A percentile compares a stretch with the other conserved stretches of the same genome.
These are phyloP conservation scores for Sinelater perroti DNA, from an alignment of 2,888 invertebrate species.

Conservation along the genomic window DNA sequence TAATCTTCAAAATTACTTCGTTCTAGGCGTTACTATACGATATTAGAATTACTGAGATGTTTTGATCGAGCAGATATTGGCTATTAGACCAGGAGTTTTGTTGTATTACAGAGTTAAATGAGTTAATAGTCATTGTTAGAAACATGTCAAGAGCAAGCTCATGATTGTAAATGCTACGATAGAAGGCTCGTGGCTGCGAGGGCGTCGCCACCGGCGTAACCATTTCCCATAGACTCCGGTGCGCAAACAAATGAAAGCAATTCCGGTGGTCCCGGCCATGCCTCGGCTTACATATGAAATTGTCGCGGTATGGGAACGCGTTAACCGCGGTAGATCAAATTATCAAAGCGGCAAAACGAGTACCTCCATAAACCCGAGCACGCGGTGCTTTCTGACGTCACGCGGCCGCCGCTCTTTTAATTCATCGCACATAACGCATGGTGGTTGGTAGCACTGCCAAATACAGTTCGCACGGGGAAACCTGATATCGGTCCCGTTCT, in stretches of 20 bases:
- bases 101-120: too few species aligned
- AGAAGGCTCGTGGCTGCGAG: conserved; percentile 31
- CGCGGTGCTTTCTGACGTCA: conserved; percentile 45
- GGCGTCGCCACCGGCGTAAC: too few species aligned
- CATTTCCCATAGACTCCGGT: too few species aligned
- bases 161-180: too few species aligned
- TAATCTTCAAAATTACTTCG: too few species aligned
- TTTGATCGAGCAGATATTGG: too few species aligned
- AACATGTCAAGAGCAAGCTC: too few species aligned
- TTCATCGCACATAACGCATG: conserved; percentile 49
- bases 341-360: conserved; percentile 46
- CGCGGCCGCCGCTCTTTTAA: conserved; percentile 44
- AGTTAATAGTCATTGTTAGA: too few species aligned
- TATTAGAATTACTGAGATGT: too few species aligned
- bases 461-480: conserved; percentile 47
- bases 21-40: too few species aligned
- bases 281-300: conserved; percentile 49
- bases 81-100: too few species aligned
- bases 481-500: conserved; percentile 41
- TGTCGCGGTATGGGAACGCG: conserved; percentile 45
- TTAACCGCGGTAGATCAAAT: conserved; percentile 50
- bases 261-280: conserved; percentile 44
- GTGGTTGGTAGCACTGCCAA: conserved; percentile 47
- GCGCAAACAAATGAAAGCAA: conserved; percentile 22
- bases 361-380: conserved; percentile 42